phyloP scores from a whole-genome alignment of 2,797 vertebrate genomes.

The Onychomys leucogaster region DNA sequence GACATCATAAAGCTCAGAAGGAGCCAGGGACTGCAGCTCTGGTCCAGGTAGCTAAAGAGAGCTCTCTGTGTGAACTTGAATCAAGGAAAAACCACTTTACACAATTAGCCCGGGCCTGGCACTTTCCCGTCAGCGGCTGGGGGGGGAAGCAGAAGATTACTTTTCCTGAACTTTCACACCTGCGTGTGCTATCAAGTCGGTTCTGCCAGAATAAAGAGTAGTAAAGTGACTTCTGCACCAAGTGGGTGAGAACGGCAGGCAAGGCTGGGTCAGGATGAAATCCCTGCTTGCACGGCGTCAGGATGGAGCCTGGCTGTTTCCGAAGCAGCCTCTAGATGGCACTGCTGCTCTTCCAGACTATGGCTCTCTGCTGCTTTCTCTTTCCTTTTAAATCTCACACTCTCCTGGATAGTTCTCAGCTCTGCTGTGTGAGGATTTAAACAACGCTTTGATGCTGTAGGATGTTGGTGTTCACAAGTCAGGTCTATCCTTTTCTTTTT shows the following conservation, averaged over 20 bases:
- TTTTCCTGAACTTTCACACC: neutral
- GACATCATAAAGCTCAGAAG: neutral
- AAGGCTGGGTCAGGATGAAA: neutral
- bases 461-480: slow-evolving; percentile 88
- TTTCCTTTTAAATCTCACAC: neutral
- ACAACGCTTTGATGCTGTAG: slow-evolving; percentile 86
- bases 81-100: neutral
- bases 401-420: slow-evolving; percentile 84
- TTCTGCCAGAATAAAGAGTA: neutral
- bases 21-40: neutral
- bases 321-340: slow-evolving; percentile 87
- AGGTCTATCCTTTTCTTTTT: slow-evolving; percentile 74
- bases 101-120: neutral
- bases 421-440: slow-evolving; percentile 85
- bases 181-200: neutral
- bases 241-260: neutral
- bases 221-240: neutral
- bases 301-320: neutral
- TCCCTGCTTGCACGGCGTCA: neutral
- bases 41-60: neutral
- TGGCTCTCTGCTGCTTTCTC: slow-evolving; percentile 18
- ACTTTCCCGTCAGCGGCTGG: neutral
- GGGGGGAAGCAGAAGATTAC: neutral
- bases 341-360: slow-evolving; percentile 83
- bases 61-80: neutral